Evolutionary conservation across 2,113 vertebrate species (phyloP), one percentile per base, ranked within the genome.

Genomic region (Smithornis capensis): DNA sequence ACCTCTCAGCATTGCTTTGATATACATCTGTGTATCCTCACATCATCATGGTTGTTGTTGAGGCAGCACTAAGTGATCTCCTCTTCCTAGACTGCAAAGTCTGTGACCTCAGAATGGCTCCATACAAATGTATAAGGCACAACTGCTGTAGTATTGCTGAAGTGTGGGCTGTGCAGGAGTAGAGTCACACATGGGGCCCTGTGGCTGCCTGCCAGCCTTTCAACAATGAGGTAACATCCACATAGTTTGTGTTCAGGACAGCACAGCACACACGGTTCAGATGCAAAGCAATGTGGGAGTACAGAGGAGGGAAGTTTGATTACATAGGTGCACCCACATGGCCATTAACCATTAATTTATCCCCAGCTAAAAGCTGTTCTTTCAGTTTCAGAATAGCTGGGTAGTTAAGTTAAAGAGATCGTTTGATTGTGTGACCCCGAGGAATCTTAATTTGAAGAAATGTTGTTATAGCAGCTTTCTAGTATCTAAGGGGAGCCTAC

Each of bases 251-350:
- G n/a, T 53, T 74, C 6, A 0, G 50, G 62, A 33, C 0, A 0
- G 38, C 14, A 13, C 1, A 1, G 69, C 1, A 1, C 44, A 5
- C 0, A 0, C 21, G 3, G 47, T 47, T 67, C 63, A 29, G 56
- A 38, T 52, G 47, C 6, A 2, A 56, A 82, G 35, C 1, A 2
- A 19, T 19, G n/a, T 64, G 65, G 77, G 53, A 53, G 71, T 88
- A 81, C 7, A 49, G 50, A 28, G 16, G 42, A 57, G 67, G 64
- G n/a, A 83, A 29, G 14, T 71, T 60, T 62, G 57, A 21, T 73
- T 83, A 18, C 59, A n/a, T 64, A 42, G 47, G 40, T 92, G 65
- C 73, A 75, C 87, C 83, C 0, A 0, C 44, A 19, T 37, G 77
- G 31, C 35, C 5, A 0, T 87, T 84, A 92, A 67, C 52, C 37